Evolutionary conservation across 30 jellyfish, hydroid and myxozoan genomes (phyloP).

Genomic region (Haliclystus octoradiatus): DNA sequence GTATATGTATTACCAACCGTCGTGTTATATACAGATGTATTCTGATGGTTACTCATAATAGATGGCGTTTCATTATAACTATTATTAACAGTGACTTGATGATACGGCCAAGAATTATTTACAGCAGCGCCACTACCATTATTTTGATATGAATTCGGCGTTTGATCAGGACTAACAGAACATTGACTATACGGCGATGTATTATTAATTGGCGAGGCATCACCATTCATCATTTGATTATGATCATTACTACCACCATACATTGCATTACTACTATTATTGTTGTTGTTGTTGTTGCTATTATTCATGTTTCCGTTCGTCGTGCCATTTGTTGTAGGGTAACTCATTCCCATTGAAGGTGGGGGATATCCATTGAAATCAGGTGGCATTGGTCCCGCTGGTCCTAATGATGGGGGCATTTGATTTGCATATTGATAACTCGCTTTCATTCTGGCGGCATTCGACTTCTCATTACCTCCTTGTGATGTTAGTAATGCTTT

Average conservation of each 20-base stretch:
- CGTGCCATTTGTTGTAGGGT: constrained; percentile 74
- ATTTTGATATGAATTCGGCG: constrained; percentile 87
- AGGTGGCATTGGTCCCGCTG: background rate
- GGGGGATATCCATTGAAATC: background rate
- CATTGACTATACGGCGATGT: constrained; percentile 93
- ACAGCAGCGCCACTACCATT: constrained; percentile 64
- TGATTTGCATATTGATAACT: background rate
- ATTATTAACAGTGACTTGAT: constrained; percentile 47
- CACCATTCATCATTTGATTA: constrained; percentile 81
- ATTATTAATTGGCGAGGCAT: constrained; percentile 84
- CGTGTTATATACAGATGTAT: constrained; percentile 56
- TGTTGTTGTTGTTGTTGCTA: constrained; percentile 36
- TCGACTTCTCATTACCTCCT: background rate
- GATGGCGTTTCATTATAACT: constrained; percentile 57
- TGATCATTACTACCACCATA: constrained; percentile 76
- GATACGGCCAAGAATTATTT: constrained; percentile 98
- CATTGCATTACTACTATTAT: constrained; percentile 34
- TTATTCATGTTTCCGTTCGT: constrained; percentile 31
- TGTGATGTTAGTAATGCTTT: too few species aligned
- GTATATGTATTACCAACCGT: constrained; percentile 40
- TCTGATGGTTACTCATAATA: constrained; percentile 52
- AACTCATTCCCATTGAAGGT: background rate
- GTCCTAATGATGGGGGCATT: background rate
- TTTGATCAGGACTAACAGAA: constrained; percentile 87
- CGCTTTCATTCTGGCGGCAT: background rate